phyloP scores from a whole-genome alignment of 2,113 vertebrate genomes.

The Neogale vison region DNA sequence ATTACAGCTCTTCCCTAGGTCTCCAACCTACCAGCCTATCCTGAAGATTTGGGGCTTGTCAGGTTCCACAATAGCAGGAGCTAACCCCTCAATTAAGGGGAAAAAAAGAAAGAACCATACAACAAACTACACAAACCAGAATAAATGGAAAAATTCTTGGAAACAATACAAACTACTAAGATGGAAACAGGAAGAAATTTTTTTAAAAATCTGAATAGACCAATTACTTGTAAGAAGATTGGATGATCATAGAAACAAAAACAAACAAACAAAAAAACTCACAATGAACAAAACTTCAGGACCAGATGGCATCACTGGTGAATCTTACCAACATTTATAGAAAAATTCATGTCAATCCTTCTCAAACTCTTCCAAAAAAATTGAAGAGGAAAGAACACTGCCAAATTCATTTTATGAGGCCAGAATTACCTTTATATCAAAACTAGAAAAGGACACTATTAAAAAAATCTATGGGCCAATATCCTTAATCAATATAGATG shows the following conservation, averaged over 20 bases:
- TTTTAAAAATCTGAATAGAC: background rate
- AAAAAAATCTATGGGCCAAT: background rate
- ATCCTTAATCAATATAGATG: background rate
- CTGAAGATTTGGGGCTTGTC: background rate
- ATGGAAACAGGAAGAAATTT: background rate
- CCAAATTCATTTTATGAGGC: background rate
- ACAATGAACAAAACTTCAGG: background rate
- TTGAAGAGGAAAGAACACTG: background rate
- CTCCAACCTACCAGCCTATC: background rate
- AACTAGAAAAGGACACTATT: background rate
- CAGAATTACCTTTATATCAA: background rate
- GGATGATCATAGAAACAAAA: background rate
- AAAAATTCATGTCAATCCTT: background rate
- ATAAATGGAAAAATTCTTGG: background rate
- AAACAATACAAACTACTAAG: background rate
- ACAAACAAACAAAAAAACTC: too few relatives aligned
- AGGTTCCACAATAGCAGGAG: background rate
- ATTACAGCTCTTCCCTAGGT: background rate
- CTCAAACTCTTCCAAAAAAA: background rate
- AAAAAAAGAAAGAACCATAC: background rate
- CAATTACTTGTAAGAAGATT: background rate
- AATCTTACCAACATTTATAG: background rate
- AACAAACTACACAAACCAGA: background rate
- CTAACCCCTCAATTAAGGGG: background rate
- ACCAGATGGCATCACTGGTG: background rate